Evolutionary conservation across 2,888 invertebrate genomes (phyloP).

Genomic region (Rhagium mordax): DNA sequence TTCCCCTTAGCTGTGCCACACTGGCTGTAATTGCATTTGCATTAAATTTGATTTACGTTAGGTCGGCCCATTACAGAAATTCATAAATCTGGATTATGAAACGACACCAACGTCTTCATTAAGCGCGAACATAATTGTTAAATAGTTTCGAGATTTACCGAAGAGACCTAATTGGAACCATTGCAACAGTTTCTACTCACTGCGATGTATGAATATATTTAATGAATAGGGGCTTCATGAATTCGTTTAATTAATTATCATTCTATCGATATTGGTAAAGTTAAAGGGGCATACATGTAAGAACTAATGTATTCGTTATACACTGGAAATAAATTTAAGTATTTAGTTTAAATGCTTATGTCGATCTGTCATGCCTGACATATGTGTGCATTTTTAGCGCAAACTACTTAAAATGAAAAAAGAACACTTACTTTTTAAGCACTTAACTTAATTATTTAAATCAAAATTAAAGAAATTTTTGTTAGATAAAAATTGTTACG

Average conservation of each 20-base stretch:
- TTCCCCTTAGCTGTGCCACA: neutral
- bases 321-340: no score
- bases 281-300: no score
- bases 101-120: conserved; percentile 9
- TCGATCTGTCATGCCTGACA: no score
- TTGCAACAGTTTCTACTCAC: neutral
- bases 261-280: neutral
- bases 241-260: neutral
- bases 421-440: no score
- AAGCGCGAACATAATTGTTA: conserved; percentile 5
- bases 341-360: no score
- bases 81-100: conserved; percentile 45
- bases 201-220: neutral
- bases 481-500: no score
- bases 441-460: no score
- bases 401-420: no score
- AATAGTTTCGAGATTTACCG: neutral
- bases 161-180: conserved; percentile 10
- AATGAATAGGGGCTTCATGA: neutral
- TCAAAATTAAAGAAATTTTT: no score
- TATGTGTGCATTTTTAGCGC: no score
- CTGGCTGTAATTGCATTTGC: conserved; percentile 43
- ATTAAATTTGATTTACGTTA: conserved; percentile 43
- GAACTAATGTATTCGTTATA: no score
- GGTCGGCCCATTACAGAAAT: conserved; percentile 28